Base-by-base conservation (phyloP, 2,797 vertebrate genomes). In the Rhodeus uyekii region DNA sequence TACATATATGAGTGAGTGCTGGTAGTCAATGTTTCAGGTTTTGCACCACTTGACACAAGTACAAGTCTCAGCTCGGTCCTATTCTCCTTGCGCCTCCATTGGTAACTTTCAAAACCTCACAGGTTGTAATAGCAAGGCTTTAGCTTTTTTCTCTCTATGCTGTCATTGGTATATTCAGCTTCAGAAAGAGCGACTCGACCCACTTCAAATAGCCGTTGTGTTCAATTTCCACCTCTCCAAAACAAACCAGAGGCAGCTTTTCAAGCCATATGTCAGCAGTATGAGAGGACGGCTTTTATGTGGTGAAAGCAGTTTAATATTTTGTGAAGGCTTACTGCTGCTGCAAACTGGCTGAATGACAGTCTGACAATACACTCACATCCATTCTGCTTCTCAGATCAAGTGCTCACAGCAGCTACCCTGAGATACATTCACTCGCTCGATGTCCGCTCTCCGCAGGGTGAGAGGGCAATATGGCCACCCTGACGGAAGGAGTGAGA, bases 161-260 rank as follows among this genome's bases (percentile, higher is more conserved):
- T 68, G 78, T 81, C 77, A 83, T 46, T 82, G 61, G 50, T 71
- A 82, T 65, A 83, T 81, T 81, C 77, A 85, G 50, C 84, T 48
- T 82, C 64, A 60, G 63, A 87, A 86, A 87, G 77, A 72, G 27
- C 18, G 0, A 67, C 84, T 87, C 67, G 4, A 32, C 85, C 65
- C 86, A 71, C 84, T 84, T 79, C 44, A 88, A 89, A 90, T 83
- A 87, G 85, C 83, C 64, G 84, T 65, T 87, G 82, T 87, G 83
- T 87, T 82, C 83, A 87, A 90, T 88, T 89, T 86, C 58, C 78
- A 83, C 77, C 53, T 79, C 42, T 72, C 46, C 77, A 84, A 90
- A 89, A 86, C 82, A 87, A 88, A 87, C 81, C 69, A 76, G 83
- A 88, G 64, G 86, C 42, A n/a, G 72, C 76, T 82, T 89, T 75